A percentile compares a stretch with the other conserved stretches of the same genome.
These are phyloP conservation scores for Aphelenchoides besseyi DNA, from an alignment of 1,140 invertebrate genomes.

Conservation along the genomic window DNA sequence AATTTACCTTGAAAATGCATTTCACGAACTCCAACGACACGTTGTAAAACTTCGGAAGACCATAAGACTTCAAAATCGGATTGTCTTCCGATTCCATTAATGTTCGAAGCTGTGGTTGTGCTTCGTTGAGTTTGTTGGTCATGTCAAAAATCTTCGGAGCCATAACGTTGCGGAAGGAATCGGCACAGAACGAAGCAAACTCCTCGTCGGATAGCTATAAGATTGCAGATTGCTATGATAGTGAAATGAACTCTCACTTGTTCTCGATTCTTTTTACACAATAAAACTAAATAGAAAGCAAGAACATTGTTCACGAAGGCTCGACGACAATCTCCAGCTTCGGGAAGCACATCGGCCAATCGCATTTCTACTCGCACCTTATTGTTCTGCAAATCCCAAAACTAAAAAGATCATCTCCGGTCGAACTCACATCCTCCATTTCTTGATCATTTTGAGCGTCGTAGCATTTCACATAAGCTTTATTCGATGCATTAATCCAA, in stretches of 20 bases:
- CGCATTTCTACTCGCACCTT: slow-evolving; percentile 28
- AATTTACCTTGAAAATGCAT: slow-evolving; percentile 39
- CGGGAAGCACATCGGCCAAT: slow-evolving; percentile 19
- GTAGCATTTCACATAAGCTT: slow-evolving; percentile 26
- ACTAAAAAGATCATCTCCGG: background rate
- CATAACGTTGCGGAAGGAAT: slow-evolving; percentile 39
- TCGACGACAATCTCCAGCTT: slow-evolving; percentile 25
- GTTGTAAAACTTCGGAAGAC: slow-evolving; percentile 15
- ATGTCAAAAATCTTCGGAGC: slow-evolving; percentile 33
- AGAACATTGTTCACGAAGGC: slow-evolving; percentile 21
- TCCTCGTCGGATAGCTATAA: slow-evolving; percentile 23
- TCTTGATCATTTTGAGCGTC: slow-evolving; percentile 4
- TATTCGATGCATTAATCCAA: slow-evolving; percentile 15
- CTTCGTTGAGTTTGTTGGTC: slow-evolving; percentile 25
- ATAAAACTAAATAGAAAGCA: slow-evolving; percentile 29
- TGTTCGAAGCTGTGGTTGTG: slow-evolving; percentile 29
- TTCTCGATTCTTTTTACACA: slow-evolving; percentile 21
- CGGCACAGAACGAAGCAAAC: slow-evolving; percentile 20
- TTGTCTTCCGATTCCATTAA: background rate
- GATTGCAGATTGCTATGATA: background rate
- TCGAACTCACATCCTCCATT: background rate
- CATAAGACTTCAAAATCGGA: slow-evolving; percentile 7
- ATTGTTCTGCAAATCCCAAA: slow-evolving; percentile 18
- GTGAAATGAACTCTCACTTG: slow-evolving; percentile 23
- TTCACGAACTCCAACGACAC: slow-evolving; percentile 49